Base-by-base conservation (phyloP, 2,888 invertebrate genomes). In the Dryobota labecula region DNA sequence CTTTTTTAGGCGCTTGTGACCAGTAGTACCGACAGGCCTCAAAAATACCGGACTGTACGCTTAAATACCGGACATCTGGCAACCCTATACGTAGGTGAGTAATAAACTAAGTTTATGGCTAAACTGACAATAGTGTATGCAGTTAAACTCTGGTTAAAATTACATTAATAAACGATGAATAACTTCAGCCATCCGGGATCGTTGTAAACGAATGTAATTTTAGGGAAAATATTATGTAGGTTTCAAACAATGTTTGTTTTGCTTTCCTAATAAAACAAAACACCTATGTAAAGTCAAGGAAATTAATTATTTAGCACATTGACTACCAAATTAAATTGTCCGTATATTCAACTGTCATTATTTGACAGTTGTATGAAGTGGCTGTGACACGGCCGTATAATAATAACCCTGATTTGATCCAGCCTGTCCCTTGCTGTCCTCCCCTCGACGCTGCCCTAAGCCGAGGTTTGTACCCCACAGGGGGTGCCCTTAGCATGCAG, bases 51-150 rank as follows among this genome's bases (percentile, higher is more conserved):
- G n/a, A n/a, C n/a, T n/a, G n/a, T n/a, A n/a, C n/a, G n/a, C n/a
- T n/a, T n/a, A n/a, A n/a, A n/a, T n/a, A n/a, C n/a, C n/a, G n/a
- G n/a, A n/a, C n/a, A n/a, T n/a, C n/a, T n/a, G n/a, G n/a, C n/a
- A n/a, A n/a, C n/a, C n/a, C n/a, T n/a, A n/a, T n/a, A 36, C 36
- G 13, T 15, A 47, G 38, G 24, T 63, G 13, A 18, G 41, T 18
- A 20, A 51, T 68, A 76, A 71, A 68, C 60, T 24, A 24, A 76
- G 30, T 68, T 74, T 56, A 76, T 49, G 20, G 38, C 47, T 43
- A 9, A 60, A 61, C 60, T 30, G 30, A 74, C 73, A 60, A 75
- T 49, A 54, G 51, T 66, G 27, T 49, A 30, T 8, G 49, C 36
- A 54, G 68, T 61, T 54, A 56, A 75, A 56, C 41, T 36, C 5